Evolutionary conservation across 1,140 invertebrate species (phyloP).

Genomic region (Berghia stephanieae): DNA sequence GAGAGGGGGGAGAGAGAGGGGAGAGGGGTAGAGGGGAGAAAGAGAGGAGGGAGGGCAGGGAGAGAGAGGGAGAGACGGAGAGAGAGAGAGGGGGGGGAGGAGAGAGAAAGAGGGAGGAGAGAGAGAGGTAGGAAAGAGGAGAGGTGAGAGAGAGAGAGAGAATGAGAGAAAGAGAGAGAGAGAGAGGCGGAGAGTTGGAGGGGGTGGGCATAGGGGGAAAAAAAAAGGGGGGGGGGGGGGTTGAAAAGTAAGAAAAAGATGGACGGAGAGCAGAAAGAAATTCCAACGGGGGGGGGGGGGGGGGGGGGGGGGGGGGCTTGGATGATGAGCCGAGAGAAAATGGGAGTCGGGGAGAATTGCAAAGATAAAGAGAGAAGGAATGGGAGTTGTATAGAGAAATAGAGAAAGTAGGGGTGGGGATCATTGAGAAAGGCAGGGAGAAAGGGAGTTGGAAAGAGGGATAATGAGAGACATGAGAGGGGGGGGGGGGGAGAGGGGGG

Average conservation of each 20-base stretch:
- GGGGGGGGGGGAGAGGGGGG: too few relatives aligned
- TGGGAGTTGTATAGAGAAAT: background rate
- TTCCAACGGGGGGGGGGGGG: background rate
- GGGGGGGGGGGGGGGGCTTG: background rate
- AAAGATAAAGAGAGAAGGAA: background rate
- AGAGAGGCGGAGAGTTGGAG: background rate
- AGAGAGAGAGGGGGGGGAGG: background rate
- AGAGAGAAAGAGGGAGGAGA: background rate
- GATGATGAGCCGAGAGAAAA: background rate
- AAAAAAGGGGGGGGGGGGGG: background rate
- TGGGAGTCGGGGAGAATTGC: background rate
- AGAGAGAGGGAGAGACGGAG: background rate
- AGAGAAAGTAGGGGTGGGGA: background rate
- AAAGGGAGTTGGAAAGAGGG: background rate
- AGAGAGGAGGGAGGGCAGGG: too few relatives aligned
- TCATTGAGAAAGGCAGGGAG: background rate
- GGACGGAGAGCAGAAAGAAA: constrained; percentile 6
- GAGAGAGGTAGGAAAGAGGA: background rate
- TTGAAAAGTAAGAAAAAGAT: background rate
- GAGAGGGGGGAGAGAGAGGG: too few relatives aligned
- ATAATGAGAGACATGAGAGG: too few relatives aligned
- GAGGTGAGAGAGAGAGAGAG: background rate
- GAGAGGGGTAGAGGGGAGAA: too few relatives aligned
- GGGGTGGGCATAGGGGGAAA: background rate
- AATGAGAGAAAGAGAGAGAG: background rate